Evolutionary conservation across 1,140 invertebrate genomes (phyloP).

Genomic region (Triops longicaudatus): DNA sequence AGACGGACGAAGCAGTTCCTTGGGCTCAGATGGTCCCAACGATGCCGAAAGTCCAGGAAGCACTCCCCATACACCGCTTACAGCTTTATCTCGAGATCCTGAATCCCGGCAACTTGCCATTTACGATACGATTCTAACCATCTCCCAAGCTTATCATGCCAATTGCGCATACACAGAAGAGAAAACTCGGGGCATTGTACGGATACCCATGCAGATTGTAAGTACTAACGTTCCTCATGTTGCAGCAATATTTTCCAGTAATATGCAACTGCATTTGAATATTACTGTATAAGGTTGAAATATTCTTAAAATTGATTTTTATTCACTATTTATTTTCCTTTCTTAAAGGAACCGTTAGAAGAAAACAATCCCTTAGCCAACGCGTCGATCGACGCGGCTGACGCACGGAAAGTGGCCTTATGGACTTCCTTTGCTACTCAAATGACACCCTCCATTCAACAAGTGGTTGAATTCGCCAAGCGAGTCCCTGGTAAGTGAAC

Average conservation of each 20-base stretch:
- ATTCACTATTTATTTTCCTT: neutral
- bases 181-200: slow-evolving; percentile 56
- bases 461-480: slow-evolving; percentile 89
- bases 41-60: slow-evolving; percentile 28
- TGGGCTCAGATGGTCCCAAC: slow-evolving; percentile 26
- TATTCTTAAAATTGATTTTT: too few relatives aligned
- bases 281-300: neutral
- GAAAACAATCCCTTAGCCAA: neutral
- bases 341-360: neutral
- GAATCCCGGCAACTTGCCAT: slow-evolving; percentile 49
- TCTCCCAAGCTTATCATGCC: slow-evolving; percentile 80
- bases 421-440: slow-evolving; percentile 53
- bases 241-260: too few relatives aligned
- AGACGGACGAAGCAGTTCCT: slow-evolving; percentile 39
- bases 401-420: slow-evolving; percentile 39
- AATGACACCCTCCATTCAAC: slow-evolving; percentile 76
- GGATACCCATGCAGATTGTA: slow-evolving; percentile 60
- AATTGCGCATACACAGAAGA: slow-evolving; percentile 87
- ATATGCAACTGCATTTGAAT: too few relatives aligned
- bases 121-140: slow-evolving; percentile 76
- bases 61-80: slow-evolving; percentile 34
- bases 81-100: slow-evolving; percentile 39
- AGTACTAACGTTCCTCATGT: slow-evolving; percentile 34
- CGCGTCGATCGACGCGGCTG: slow-evolving; percentile 33
- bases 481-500: slow-evolving; percentile 58